Evolutionary conservation across 2,113 vertebrate species (phyloP), one percentile per base, ranked within the genome.

Genomic region (Grammomys surdaster): DNA sequence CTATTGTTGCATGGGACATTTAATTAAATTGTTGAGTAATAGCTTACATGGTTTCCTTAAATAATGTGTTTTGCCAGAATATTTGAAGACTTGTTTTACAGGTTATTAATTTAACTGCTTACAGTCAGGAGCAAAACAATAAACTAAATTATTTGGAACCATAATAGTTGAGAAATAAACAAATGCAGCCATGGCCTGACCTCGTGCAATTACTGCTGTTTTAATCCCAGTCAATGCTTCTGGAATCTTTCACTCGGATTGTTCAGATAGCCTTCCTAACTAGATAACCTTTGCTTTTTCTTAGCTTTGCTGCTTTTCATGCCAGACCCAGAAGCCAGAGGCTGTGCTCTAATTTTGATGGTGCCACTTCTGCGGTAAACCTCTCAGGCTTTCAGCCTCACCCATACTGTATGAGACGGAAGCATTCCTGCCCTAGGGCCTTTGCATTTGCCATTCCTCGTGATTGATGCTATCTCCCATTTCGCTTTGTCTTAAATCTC

Each of bases 31-130:
- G 80, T 48, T 58, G 4, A 93, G 48, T 89, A 97, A 94, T 96
- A 70, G 56, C 77, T 96, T 92, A 82, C 65, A 92, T 0, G 28
- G n/a, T 91, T 97, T 95, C 89, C 93, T 95, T 96, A 97, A 92
- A 94, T 88, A 95, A 96, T 86, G 28, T 63, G 58, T 89, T 33
- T 54, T 93, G 96, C 88, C 67, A 96, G 90, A 90, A 67, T 70
- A 96, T 92, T 97, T 96, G 90, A 96, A 86, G 65, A 88, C 26
- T 95, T 95, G 95, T 89, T 94, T 96, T 93, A 97, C 60, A 88
- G 89, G 75, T 87, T 96, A 86, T 97, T 97, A 96, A 97, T 95
- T 96, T 96, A 97, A 97, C 69, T 93, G 93, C 75, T 94, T 94
- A 93, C 11, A 92, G 13, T 76, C 48, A 84, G 58, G 86, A 95